These are phyloP conservation scores for Orthochromis indermauri DNA, from an alignment of 2,113 vertebrate genomes.

Conservation along the genomic window DNA sequence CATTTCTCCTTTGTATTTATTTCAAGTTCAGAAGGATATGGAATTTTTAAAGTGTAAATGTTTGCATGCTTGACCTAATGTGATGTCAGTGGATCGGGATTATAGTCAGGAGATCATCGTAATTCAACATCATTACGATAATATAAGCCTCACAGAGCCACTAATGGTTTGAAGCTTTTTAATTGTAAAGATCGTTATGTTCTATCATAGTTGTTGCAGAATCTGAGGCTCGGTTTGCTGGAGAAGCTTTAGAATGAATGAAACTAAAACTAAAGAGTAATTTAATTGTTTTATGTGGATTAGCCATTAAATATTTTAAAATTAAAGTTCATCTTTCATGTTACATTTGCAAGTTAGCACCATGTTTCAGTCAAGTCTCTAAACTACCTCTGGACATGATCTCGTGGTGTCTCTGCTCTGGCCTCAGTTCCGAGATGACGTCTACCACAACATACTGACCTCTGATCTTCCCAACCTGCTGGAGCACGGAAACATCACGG, in stretches of 20 bases:
- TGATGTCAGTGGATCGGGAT: neutral
- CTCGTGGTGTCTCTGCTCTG: neutral
- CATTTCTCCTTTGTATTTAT: neutral
- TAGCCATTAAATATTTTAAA: rapidly evolving
- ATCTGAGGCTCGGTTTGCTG: neutral
- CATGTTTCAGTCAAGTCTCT: neutral
- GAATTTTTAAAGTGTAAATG: neutral
- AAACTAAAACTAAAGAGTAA: neutral
- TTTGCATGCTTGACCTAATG: neutral
- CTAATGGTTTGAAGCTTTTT: neutral
- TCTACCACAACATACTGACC: slow-evolving; percentile 93
- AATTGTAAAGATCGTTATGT: neutral
- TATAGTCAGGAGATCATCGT: neutral
- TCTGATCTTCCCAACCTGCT: slow-evolving; percentile 94
- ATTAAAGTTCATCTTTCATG: neutral
- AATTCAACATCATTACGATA: neutral
- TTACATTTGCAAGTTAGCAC: neutral
- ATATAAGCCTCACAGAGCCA: neutral
- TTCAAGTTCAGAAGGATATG: neutral
- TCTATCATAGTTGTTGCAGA: neutral
- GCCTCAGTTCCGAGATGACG: slow-evolving; percentile 87
- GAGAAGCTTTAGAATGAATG: neutral
- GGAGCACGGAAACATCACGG: slow-evolving; percentile 94
- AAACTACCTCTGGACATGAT: too few relatives aligned
- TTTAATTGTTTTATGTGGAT: neutral